These are phyloP conservation scores for Paramuricea clavata DNA, from an alignment of 92 coral and sea anemone species.

Conservation along the genomic window DNA sequence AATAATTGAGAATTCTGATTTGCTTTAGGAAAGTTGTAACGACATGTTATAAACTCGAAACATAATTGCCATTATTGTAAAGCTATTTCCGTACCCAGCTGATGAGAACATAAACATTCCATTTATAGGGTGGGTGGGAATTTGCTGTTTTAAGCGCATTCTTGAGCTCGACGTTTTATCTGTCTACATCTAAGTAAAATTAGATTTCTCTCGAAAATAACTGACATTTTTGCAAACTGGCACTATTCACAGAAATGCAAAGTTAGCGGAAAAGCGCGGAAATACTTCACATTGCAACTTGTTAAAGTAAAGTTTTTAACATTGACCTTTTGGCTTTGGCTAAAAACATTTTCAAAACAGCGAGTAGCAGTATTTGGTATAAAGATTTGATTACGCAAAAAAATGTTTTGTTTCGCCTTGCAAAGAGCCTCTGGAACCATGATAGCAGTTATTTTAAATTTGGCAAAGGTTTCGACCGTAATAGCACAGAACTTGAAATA, in stretches of 20 bases:
- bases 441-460: too few relatives aligned
- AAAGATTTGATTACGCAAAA: too few relatives aligned
- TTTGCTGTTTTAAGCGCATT: conserved; percentile 7
- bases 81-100: conserved; percentile 2
- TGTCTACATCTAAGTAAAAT: not conserved
- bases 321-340: too few relatives aligned
- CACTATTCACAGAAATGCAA: not conserved
- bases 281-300: not conserved
- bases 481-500: too few relatives aligned
- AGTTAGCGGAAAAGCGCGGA: not conserved
- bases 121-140: not conserved
- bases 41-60: not conserved
- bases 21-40: not conserved
- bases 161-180: not conserved
- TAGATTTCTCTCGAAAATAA: not conserved
- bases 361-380: too few relatives aligned
- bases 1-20: too few relatives aligned
- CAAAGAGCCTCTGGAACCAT: too few relatives aligned
- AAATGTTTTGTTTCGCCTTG: too few relatives aligned
- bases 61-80: not conserved
- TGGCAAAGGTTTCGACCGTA: too few relatives aligned
- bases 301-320: too few relatives aligned
- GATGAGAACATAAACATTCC: not conserved
- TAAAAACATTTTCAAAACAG: too few relatives aligned
- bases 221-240: not conserved